Percentiles rank a stretch among this genome's conserved stretches.
Conservation (phyloP, 2,113 vertebrate species). For the Eulemur rufifrons region DNA sequence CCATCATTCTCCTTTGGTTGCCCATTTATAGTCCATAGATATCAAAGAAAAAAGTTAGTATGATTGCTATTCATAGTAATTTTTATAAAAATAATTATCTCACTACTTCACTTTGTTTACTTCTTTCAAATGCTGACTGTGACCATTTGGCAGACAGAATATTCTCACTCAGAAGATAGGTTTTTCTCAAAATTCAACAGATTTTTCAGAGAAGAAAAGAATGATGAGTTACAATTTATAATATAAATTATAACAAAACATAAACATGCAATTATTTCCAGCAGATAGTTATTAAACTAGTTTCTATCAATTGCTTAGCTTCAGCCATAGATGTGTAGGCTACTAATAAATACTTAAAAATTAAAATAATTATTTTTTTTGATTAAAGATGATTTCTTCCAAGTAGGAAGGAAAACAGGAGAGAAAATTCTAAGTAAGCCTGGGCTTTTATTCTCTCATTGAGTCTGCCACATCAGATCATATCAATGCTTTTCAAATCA, state of each 20-base stretch:
- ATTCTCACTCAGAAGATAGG: background rate
- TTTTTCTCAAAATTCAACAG: slow-evolving; percentile 41
- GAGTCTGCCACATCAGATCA: background rate
- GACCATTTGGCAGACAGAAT: background rate
- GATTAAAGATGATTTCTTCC: background rate
- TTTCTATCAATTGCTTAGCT: background rate
- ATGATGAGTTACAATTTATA: background rate
- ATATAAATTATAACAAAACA: background rate
- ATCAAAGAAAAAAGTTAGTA: background rate
- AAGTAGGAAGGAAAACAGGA: background rate
- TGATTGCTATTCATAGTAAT: background rate
- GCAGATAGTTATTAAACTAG: background rate
- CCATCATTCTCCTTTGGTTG: background rate
- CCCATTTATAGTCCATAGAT: background rate
- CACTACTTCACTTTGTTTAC: slow-evolving; percentile 31
- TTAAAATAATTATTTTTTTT: background rate
- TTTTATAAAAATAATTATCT: slow-evolving; percentile 14
- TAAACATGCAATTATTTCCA: background rate
- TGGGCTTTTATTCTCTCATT: background rate
- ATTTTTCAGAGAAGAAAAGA: slow-evolving; percentile 9
- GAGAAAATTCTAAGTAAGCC: background rate
- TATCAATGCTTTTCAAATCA: background rate
- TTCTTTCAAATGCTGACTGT: background rate
- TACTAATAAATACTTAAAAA: background rate
- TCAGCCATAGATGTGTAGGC: background rate